Conservation (phyloP, 2,113 vertebrate species). For the Caranx ignobilis region DNA sequence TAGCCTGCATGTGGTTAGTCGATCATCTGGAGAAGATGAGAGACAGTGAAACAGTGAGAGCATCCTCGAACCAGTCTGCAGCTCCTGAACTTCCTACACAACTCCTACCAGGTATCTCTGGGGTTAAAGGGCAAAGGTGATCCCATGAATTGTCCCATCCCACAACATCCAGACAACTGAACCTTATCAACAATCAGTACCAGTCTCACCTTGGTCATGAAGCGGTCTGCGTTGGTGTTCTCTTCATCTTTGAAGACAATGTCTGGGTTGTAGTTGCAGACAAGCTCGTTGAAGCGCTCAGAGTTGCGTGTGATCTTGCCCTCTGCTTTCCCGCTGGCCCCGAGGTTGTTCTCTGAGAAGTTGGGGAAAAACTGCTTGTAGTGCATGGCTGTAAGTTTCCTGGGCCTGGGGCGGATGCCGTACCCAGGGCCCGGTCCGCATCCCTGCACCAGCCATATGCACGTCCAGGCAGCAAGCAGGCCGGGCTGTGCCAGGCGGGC, state of each 20-base stretch:
- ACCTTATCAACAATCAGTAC: neutral
- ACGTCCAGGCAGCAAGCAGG: slow-evolving; percentile 85
- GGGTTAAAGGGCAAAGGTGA: neutral
- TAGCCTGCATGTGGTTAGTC: slow-evolving; percentile 19
- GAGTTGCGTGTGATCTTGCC: slow-evolving; percentile 94
- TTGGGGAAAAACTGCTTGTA: slow-evolving; percentile 95
- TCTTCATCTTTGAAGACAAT: slow-evolving; percentile 99
- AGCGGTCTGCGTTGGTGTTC: slow-evolving; percentile 95
- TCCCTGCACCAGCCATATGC: slow-evolving; percentile 85
- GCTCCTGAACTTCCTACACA: neutral
- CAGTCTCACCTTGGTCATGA: slow-evolving; percentile 95
- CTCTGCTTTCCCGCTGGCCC: slow-evolving; percentile 95
- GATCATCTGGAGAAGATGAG: slow-evolving; percentile 24
- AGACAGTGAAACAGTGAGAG: slow-evolving; percentile 6
- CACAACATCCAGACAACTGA: neutral
- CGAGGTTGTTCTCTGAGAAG: slow-evolving; percentile 97
- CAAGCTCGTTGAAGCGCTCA: slow-evolving; percentile 95
- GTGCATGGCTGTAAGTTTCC: slow-evolving; percentile 92
- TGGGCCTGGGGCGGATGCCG: slow-evolving; percentile 88
- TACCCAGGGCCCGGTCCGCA: slow-evolving; percentile 91
- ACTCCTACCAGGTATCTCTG: neutral
- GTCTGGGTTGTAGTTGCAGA: slow-evolving; percentile 98
- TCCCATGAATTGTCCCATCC: neutral
- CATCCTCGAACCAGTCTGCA: slow-evolving; percentile 20
- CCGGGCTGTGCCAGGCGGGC: slow-evolving; percentile 76